Evolutionary conservation across 2,113 vertebrate genomes (phyloP).

Genomic region (Rhinolophus ferrumequinum): DNA sequence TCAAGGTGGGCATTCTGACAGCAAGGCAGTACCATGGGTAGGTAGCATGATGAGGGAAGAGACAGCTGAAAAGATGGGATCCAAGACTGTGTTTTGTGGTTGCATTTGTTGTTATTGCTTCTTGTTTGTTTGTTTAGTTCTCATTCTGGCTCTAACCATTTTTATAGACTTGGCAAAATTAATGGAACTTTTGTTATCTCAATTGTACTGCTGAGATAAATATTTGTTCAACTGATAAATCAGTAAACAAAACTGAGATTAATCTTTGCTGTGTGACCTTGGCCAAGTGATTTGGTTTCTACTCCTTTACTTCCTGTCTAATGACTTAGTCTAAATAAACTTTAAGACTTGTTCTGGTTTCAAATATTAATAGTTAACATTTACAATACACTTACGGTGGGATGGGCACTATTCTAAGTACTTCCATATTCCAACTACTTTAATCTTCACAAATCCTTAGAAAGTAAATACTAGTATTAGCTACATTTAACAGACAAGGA

Average conservation of each 20-base stretch:
- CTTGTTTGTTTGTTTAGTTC: conserved; percentile 11
- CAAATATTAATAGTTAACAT: conserved; percentile 14
- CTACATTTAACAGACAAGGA: neutral
- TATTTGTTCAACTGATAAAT: neutral
- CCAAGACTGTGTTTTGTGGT: neutral
- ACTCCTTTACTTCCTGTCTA: neutral
- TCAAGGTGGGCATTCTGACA: neutral
- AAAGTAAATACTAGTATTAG: neutral
- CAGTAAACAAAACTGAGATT: neutral
- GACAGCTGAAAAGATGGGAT: neutral
- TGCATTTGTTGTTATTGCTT: neutral
- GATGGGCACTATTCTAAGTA: neutral
- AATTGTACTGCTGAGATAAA: neutral
- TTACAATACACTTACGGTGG: neutral
- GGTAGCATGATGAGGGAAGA: neutral
- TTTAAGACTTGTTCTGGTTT: neutral
- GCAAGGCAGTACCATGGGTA: neutral
- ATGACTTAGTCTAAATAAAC: neutral
- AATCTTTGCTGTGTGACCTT: neutral
- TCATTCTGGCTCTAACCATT: neutral
- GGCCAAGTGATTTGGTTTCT: neutral
- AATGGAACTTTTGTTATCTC: neutral
- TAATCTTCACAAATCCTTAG: neutral
- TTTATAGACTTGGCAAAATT: neutral
- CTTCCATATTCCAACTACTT: neutral